These are phyloP conservation scores for Tamias sibiricus DNA, from an alignment of 2,113 vertebrate species.

Conservation along the genomic window DNA sequence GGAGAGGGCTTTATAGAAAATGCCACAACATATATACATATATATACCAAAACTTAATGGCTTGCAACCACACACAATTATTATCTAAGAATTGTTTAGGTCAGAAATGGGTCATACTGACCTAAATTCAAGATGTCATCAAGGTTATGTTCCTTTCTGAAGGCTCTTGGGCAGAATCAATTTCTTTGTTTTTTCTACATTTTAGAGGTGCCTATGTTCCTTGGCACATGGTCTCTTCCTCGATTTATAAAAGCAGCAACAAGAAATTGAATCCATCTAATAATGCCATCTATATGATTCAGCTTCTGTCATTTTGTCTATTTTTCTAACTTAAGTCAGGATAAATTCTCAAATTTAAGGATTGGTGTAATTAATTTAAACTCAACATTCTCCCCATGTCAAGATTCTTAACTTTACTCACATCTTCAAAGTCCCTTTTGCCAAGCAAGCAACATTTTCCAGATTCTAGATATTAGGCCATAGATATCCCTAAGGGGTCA, in stretches of 20 bases:
- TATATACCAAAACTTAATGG: background rate
- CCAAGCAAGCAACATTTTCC: background rate
- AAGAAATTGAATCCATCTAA: background rate
- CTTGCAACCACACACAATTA: background rate
- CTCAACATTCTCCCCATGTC: background rate
- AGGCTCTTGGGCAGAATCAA: background rate
- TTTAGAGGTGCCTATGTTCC: background rate
- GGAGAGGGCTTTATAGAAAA: no score
- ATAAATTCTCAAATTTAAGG: background rate
- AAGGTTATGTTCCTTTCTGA: background rate
- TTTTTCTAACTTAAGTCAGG: background rate
- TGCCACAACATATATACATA: no score
- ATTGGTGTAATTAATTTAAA: background rate
- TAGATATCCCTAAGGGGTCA: background rate
- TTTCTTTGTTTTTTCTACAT: background rate
- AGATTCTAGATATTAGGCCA: background rate
- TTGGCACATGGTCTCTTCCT: background rate
- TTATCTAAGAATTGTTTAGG: background rate
- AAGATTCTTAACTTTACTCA: background rate
- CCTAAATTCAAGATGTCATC: background rate
- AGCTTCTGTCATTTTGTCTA: background rate
- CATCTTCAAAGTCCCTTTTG: background rate
- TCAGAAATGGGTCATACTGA: background rate
- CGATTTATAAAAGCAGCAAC: background rate
- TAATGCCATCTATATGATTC: background rate